phyloP scores from a whole-genome alignment of 2,888 invertebrate genomes.

The Drosophila peninsularis region DNA sequence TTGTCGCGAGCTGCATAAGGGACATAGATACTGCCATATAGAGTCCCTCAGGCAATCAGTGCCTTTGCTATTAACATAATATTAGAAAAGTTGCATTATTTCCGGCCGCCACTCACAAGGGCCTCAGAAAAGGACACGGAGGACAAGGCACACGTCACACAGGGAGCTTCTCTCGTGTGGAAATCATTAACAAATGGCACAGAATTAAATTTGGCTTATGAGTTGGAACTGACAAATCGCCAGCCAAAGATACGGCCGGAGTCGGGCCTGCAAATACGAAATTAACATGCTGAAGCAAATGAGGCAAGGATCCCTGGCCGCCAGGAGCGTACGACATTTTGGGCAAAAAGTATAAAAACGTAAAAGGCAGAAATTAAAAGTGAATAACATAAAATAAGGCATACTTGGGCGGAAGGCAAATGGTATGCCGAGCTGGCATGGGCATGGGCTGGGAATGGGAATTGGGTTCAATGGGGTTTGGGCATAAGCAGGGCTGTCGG shows the following conservation, averaged over 20 bases:
- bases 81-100: slow-evolving; percentile 29
- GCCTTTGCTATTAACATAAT: neutral
- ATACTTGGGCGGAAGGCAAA: slow-evolving; percentile 27
- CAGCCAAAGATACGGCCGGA: slow-evolving; percentile 50
- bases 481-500: slow-evolving; percentile 39
- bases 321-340: slow-evolving; percentile 17
- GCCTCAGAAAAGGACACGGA: neutral
- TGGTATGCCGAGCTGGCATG: slow-evolving; percentile 10
- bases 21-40: no score
- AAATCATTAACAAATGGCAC: slow-evolving; percentile 81
- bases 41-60: no score
- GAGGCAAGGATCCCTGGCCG: slow-evolving; percentile 18
- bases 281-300: slow-evolving; percentile 74
- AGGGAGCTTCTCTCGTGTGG: slow-evolving; percentile 76
- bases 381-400: slow-evolving; percentile 62
- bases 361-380: slow-evolving; percentile 59
- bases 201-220: slow-evolving; percentile 83
- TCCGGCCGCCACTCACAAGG: slow-evolving; percentile 5
- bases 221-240: slow-evolving; percentile 81
- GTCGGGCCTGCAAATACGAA: slow-evolving; percentile 47
- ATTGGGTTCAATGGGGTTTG: slow-evolving; percentile 42
- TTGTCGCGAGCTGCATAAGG: no score
- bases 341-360: slow-evolving; percentile 33
- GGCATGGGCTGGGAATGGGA: neutral
- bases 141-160: slow-evolving; percentile 9